A percentile compares a stretch with the other conserved stretches of the same genome.
Conservation (phyloP, 2,888 invertebrate species). For the Lottia gigantea region DNA sequence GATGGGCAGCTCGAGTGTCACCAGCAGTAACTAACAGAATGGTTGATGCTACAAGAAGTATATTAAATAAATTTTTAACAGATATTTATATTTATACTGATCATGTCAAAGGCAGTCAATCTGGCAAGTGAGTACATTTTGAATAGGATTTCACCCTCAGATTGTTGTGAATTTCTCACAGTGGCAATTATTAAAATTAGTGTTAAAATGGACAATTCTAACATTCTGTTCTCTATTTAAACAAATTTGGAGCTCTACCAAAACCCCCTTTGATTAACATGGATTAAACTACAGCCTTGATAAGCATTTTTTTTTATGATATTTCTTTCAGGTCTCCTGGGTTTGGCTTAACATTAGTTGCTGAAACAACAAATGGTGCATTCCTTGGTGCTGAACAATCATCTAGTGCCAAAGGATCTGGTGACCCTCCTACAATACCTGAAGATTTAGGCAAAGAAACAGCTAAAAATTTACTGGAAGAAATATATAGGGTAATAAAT, state of each 20-base stretch:
- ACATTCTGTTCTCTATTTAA: too few relatives aligned
- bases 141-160: too few relatives aligned
- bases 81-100: constrained; percentile 97
- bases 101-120: constrained; percentile 85
- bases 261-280: too few relatives aligned
- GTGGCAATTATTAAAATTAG: not conserved
- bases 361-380: constrained; percentile 87
- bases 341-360: constrained; percentile 88
- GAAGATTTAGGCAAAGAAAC: constrained; percentile 91
- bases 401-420: constrained; percentile 69
- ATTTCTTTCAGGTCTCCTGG: constrained; percentile 71
- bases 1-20: constrained; percentile 84
- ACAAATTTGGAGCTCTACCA: too few relatives aligned
- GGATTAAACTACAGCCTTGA: too few relatives aligned
- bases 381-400: constrained; percentile 69
- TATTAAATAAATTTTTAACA: constrained; percentile 89
- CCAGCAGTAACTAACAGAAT: constrained; percentile 93
- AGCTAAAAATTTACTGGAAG: constrained; percentile 85
- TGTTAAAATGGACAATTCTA: not conserved
- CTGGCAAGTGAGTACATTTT: constrained; percentile 75
- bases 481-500: constrained; percentile 76
- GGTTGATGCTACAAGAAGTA: constrained; percentile 91
- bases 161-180: too few relatives aligned
- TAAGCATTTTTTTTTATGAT: too few relatives aligned
- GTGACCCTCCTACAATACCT: constrained; percentile 77